Evolutionary conservation across 2,888 invertebrate genomes (phyloP).

Genomic region (Eurytoma adleriae): DNA sequence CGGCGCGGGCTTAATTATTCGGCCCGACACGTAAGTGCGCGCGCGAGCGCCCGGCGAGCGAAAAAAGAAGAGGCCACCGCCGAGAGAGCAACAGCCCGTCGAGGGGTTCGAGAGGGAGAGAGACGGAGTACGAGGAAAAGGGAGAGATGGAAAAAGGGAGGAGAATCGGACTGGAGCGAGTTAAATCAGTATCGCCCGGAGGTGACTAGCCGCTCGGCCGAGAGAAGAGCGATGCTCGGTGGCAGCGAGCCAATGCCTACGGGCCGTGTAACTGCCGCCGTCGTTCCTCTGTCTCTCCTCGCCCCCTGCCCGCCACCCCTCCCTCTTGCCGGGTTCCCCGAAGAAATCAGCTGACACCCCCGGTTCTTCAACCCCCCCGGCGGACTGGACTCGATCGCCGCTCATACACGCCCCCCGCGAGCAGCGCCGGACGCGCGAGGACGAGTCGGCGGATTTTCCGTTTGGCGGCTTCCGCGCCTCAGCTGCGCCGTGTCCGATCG

Average conservation of each 20-base stretch:
- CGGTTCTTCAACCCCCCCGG: too few species aligned
- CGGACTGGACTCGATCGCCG: too few species aligned
- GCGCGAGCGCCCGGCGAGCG: background rate
- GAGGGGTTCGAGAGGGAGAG: background rate
- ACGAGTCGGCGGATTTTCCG: too few species aligned
- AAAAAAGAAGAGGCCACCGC: background rate
- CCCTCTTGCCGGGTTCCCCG: background rate
- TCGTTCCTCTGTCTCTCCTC: background rate
- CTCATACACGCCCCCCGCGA: too few species aligned
- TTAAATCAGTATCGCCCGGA: slow-evolving; percentile 68
- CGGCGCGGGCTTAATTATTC: slow-evolving; percentile 11
- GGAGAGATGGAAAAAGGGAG: slow-evolving; percentile 13
- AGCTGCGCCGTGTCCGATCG: too few species aligned
- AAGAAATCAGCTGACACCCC: slow-evolving; percentile 51
- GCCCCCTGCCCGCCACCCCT: background rate
- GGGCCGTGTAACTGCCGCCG: slow-evolving; percentile 49
- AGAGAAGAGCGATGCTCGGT: slow-evolving; percentile 47
- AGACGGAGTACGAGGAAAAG: background rate
- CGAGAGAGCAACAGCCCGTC: background rate
- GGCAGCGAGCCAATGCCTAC: slow-evolving; percentile 66
- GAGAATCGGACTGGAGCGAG: slow-evolving; percentile 56
- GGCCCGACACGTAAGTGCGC: background rate
- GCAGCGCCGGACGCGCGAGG: too few species aligned
- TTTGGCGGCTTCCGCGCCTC: too few species aligned
- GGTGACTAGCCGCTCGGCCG: slow-evolving; percentile 4